A percentile compares a stretch with the other conserved stretches of the same genome.
Conservation (phyloP, 1,140 invertebrate species). For the Branchinecta lindahli region DNA sequence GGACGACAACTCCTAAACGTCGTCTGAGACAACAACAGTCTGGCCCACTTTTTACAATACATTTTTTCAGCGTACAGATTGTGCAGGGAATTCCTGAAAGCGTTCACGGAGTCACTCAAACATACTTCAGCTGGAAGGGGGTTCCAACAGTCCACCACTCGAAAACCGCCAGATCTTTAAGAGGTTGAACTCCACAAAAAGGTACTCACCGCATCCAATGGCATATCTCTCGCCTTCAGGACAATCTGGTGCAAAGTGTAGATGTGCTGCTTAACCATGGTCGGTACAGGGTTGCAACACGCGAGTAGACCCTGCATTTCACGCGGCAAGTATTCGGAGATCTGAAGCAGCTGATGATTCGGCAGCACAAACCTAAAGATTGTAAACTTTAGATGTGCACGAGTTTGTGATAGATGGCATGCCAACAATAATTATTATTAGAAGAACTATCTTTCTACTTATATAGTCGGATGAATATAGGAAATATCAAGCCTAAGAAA, state of each 20-base stretch:
- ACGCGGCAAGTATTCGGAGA: conserved; percentile 73
- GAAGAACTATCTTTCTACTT: too few relatives aligned
- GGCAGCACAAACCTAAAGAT: conserved; percentile 66
- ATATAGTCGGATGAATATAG: too few relatives aligned
- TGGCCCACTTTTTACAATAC: background rate
- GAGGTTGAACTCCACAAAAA: background rate
- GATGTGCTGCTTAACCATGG: conserved; percentile 60
- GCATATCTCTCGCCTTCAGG: conserved; percentile 52
- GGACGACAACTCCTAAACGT: too few relatives aligned
- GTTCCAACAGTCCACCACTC: background rate
- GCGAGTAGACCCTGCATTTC: conserved; percentile 86
- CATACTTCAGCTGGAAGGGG: background rate
- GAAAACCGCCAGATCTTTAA: background rate
- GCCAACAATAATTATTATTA: too few relatives aligned
- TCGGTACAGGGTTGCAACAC: conserved; percentile 84
- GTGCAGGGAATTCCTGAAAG: too few relatives aligned
- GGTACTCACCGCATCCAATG: conserved; percentile 30
- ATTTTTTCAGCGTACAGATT: too few relatives aligned
- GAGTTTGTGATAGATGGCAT: background rate
- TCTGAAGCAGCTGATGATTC: conserved; percentile 85
- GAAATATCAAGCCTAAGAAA: too few relatives aligned
- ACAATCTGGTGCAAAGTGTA: conserved; percentile 59
- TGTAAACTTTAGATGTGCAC: conserved; percentile 20
- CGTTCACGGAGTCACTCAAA: background rate
- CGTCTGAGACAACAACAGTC: background rate